These are phyloP conservation scores for Daphoenositta chrysoptera DNA, from an alignment of 2,113 vertebrate species.

Conservation along the genomic window DNA sequence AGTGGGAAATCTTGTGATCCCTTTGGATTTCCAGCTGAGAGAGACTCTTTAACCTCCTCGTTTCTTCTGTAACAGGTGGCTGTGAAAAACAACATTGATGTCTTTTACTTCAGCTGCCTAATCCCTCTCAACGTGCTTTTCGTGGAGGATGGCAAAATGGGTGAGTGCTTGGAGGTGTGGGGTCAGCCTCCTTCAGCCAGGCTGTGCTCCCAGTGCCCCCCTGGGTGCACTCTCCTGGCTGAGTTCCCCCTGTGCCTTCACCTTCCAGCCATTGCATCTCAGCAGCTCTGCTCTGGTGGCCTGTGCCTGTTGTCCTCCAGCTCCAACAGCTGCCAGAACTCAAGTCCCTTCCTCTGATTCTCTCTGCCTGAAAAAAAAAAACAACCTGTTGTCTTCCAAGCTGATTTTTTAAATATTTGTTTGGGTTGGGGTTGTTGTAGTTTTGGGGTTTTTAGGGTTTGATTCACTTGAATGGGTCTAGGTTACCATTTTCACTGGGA, in stretches of 20 bases:
- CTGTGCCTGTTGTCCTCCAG: not conserved
- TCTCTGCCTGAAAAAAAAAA: not conserved
- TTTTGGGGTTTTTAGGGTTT: not conserved
- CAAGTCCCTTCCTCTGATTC: not conserved
- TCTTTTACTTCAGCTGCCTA: conserved; percentile 99
- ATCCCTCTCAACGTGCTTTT: conserved; percentile 97
- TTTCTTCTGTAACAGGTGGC: conserved; percentile 84
- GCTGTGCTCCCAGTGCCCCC: not conserved
- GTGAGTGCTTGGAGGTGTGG: conserved; percentile 69
- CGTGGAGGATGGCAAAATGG: conserved; percentile 99
- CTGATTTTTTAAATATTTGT: not conserved
- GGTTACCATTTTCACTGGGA: not conserved
- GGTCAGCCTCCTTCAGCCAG: not conserved
- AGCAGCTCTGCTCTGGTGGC: not conserved
- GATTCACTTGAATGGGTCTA: not conserved
- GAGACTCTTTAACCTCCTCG: conserved; percentile 3
- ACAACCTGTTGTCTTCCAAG: not conserved
- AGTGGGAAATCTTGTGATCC: not conserved
- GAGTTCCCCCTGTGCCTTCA: not conserved
- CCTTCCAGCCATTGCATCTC: not conserved
- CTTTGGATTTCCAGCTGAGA: not conserved
- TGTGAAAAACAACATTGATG: conserved; percentile 98
- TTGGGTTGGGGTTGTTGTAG: not conserved
- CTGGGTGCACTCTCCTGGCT: not conserved
- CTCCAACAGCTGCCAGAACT: not conserved